phyloP scores from a whole-genome alignment of 2,113 vertebrate genomes.

The Hylia prasina region DNA sequence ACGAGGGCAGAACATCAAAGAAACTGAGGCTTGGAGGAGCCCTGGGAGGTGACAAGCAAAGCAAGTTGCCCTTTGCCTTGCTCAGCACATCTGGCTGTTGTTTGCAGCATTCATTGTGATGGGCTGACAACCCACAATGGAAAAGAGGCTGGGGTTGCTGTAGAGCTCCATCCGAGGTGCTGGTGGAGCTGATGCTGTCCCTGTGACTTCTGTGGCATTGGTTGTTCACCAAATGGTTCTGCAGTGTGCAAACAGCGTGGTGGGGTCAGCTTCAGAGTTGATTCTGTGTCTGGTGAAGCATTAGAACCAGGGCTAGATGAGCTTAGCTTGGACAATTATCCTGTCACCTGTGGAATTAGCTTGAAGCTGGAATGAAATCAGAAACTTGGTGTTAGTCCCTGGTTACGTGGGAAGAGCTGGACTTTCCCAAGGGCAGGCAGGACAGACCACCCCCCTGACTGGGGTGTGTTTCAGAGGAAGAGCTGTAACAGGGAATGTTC shows the following conservation, averaged over 20 bases:
- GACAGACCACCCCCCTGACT: not conserved
- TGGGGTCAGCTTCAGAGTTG: not conserved
- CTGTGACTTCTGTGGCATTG: not conserved
- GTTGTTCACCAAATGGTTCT: not conserved
- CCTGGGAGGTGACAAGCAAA: not conserved
- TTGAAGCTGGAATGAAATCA: not conserved
- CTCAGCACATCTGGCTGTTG: not conserved
- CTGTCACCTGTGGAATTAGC: not conserved
- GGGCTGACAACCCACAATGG: not conserved
- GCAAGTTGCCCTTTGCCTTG: not conserved
- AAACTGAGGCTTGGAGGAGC: not conserved
- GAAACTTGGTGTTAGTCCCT: not conserved
- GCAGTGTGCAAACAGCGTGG: fast-evolving
- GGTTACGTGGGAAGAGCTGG: not conserved
- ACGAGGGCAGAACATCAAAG: not conserved
- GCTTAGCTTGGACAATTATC: not conserved
- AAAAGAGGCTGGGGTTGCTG: not conserved
- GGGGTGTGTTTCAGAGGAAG: not conserved
- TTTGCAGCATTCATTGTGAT: not conserved
- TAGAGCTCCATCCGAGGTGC: not conserved
- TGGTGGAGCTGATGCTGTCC: not conserved
- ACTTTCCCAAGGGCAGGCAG: not conserved
- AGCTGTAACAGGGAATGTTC: not conserved
- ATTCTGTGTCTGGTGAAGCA: fast-evolving
- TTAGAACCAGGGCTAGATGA: not conserved